Conservation (phyloP, 2,888 invertebrate species). For the Drosophila prostipennis region DNA sequence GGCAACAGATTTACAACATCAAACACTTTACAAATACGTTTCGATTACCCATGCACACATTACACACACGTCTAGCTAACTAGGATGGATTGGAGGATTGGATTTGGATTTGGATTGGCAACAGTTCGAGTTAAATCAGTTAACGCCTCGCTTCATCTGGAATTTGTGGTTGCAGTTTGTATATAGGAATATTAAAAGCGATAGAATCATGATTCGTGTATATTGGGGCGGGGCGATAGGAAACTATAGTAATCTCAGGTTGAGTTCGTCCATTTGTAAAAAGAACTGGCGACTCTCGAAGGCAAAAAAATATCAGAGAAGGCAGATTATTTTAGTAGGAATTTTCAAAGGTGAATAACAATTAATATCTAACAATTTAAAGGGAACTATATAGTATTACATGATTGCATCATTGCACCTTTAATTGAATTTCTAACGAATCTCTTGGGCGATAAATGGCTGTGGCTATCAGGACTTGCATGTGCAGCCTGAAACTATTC, state of each 20-base stretch:
- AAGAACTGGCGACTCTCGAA: background rate
- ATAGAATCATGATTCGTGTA: constrained; percentile 24
- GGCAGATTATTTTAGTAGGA: background rate
- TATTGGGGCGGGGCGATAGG: background rate
- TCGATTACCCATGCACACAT: constrained; percentile 18
- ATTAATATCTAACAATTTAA: constrained; percentile 1
- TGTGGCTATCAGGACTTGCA: too few species aligned
- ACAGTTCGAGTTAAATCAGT: constrained; percentile 8
- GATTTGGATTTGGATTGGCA: constrained; percentile 16
- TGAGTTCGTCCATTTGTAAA: constrained; percentile 3
- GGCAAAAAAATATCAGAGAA: background rate
- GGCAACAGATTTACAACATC: constrained; percentile 81
- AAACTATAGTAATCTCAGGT: constrained; percentile 1
- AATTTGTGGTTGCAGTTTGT: constrained; percentile 21
- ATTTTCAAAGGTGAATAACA: constrained; percentile 3
- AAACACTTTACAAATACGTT: constrained; percentile 55
- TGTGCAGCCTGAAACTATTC: background rate
- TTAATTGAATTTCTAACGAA: background rate
- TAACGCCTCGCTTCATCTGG: background rate
- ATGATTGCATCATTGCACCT: background rate
- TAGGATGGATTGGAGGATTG: constrained; percentile 19
- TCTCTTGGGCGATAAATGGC: background rate
- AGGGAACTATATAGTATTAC: background rate
- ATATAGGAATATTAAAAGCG: constrained; percentile 42
- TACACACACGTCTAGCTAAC: constrained; percentile 30